These are phyloP conservation scores for Calyptomena viridis DNA, from an alignment of 2,113 vertebrate species.

Conservation along the genomic window DNA sequence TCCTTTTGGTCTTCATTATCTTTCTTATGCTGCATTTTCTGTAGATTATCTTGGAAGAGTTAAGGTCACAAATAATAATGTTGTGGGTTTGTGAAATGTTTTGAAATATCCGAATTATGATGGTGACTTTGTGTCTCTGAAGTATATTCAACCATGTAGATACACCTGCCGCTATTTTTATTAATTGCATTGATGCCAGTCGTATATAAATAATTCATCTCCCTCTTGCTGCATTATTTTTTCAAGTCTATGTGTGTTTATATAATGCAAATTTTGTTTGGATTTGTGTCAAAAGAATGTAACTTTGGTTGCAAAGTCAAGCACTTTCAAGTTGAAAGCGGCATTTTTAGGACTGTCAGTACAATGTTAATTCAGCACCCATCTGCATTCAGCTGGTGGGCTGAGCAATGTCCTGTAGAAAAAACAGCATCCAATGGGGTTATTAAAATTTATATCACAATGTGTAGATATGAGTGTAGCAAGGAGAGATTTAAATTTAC, in stretches of 20 bases:
- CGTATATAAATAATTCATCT: conserved; percentile 8
- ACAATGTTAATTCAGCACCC: not conserved
- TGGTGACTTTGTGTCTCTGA: not conserved
- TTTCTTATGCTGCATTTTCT: not conserved
- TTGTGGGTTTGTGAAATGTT: not conserved
- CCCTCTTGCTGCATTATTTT: not conserved
- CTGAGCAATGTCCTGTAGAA: not conserved
- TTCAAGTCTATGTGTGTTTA: not conserved
- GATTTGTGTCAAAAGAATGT: not conserved
- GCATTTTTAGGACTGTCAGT: not conserved
- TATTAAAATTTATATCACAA: not conserved
- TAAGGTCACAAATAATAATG: not conserved
- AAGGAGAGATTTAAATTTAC: not conserved
- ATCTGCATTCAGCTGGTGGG: not conserved
- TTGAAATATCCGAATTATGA: conserved; percentile 29
- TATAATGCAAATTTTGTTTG: conserved; percentile 13
- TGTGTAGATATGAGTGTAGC: not conserved
- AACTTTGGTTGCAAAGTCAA: conserved; percentile 4
- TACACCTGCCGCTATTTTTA: not conserved
- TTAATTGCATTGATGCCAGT: conserved; percentile 1
- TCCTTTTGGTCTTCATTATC: not conserved
- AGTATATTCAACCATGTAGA: not conserved
- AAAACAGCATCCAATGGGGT: not conserved
- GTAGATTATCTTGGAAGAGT: not conserved
- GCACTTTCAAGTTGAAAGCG: not conserved